Base-by-base conservation (phyloP, 2,888 invertebrate genomes). In the Apotomis capreana region DNA sequence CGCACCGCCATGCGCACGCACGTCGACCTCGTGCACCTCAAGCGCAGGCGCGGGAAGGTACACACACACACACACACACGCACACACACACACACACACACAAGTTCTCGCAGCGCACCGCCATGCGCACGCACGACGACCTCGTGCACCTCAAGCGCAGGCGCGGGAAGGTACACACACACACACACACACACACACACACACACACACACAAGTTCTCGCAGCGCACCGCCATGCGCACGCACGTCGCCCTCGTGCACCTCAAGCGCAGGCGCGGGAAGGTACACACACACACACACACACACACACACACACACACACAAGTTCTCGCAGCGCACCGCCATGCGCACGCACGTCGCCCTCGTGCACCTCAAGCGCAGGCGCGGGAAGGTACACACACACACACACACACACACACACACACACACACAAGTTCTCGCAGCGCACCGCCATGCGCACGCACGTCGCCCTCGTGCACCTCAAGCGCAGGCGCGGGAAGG, bases 381-480 rank as follows among this genome's bases (percentile, higher is more conserved):
- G 67, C 80, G 76, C 15, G 83, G 82, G n/a, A 86, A 86, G 77
- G 86, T 85, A 37, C 15, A 62, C 6, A 8, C 3, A 40, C n/a
- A n/a, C 3, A 5, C 40, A 61, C 12, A 5, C 26, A 26, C 26
- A 26, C 26, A 26, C 26, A 26, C 26, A 26, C 26, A 26, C 26
- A 26, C 26, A 26, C 26, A 26, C 26, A 26, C 84, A 89, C 1
- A 75, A 81, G 46, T 93, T 92, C 74, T 74, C 87, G 40, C 91
- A 92, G 83, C 77, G 83, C 63, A 88, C 90, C 40, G 89, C 92
- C 65, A 85, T 90, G 87, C 77, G 83, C 6, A 93, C 92, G 1
- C 92, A 92, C 81, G 79, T 87, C 75, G 87, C 87, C 13, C 81
- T 92, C 0, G 90, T 92, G 57, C 92, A 91, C 51, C 80, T 91